A percentile compares a stretch with the other conserved stretches of the same genome.
Conservation (phyloP, 2,888 invertebrate species). For the Enchytraeus crypticus region DNA sequence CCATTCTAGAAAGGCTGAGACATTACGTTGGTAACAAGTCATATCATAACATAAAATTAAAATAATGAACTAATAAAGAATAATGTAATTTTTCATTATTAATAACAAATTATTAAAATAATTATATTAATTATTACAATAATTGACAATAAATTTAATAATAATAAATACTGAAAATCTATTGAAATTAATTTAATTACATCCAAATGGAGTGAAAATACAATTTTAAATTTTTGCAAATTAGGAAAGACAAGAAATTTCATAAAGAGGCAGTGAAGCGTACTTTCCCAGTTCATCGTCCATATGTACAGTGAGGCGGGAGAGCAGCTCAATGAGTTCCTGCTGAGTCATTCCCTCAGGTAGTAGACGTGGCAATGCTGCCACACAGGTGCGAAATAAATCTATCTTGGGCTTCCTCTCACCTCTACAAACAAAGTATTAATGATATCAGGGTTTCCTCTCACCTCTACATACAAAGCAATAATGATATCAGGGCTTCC, state of each 20-base stretch:
- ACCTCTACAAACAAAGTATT: constrained; percentile 54
- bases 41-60: too few relatives aligned
- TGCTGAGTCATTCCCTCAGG: constrained; percentile 93
- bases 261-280: constrained; percentile 2
- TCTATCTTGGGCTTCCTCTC: constrained; percentile 96
- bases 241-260: not conserved
- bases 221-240: not conserved
- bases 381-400: constrained; percentile 92
- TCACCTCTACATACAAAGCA: not conserved
- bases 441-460: not conserved
- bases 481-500: too few relatives aligned
- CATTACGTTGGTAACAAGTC: too few relatives aligned
- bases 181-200: not conserved
- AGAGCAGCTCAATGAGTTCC: constrained; percentile 86
- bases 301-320: constrained; percentile 90
- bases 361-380: constrained; percentile 91
- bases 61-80: too few relatives aligned
- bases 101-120: too few relatives aligned
- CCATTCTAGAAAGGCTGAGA: too few relatives aligned
- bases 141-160: too few relatives aligned
- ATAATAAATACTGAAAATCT: not conserved
- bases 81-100: too few relatives aligned
- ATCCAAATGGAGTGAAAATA: not conserved
- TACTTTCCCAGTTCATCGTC: constrained; percentile 81
- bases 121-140: too few relatives aligned